A percentile compares a stretch with the other conserved stretches of the same genome.
Conservation (phyloP, 2,888 invertebrate species). For the Coenonympha arcania region DNA sequence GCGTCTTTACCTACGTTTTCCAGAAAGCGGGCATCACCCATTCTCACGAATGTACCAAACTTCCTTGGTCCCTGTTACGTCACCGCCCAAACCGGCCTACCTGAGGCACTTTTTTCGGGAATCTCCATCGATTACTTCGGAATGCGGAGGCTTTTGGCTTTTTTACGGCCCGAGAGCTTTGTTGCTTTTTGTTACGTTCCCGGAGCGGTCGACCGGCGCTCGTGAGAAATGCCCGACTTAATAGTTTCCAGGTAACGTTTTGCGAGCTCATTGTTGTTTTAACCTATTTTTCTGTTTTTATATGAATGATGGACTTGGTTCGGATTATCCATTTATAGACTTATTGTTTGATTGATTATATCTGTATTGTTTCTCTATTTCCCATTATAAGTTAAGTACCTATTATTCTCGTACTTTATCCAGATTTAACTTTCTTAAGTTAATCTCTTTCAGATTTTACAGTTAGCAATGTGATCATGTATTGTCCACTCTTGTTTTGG, state of each 20-base stretch:
- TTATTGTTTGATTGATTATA: neutral
- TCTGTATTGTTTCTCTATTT: neutral
- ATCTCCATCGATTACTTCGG: conserved; percentile 41
- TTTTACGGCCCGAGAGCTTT: conserved; percentile 27
- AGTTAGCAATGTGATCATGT: too few relatives aligned
- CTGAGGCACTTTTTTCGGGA: conserved; percentile 40
- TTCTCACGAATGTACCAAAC: too few relatives aligned
- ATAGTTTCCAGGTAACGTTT: conserved; percentile 29
- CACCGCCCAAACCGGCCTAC: conserved; percentile 31
- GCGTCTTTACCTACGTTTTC: too few relatives aligned
- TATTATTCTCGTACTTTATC: neutral
- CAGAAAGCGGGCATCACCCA: too few relatives aligned
- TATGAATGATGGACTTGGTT: neutral
- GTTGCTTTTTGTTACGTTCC: conserved; percentile 26
- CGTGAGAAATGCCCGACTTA: conserved; percentile 31
- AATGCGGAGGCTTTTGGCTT: conserved; percentile 38
- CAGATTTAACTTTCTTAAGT: neutral
- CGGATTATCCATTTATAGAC: conserved; percentile 10
- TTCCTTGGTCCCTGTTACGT: conserved; percentile 30
- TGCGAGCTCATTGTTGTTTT: conserved; percentile 13
- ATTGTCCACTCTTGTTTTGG: too few relatives aligned
- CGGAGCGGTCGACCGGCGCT: conserved; percentile 17
- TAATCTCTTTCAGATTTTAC: too few relatives aligned
- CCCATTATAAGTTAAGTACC: neutral
- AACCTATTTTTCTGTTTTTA: neutral